A percentile compares a stretch with the other conserved stretches of the same genome.
phyloP scores from a whole-genome alignment of 1,140 invertebrate genomes.

The Aporrectodea caliginosa region DNA sequence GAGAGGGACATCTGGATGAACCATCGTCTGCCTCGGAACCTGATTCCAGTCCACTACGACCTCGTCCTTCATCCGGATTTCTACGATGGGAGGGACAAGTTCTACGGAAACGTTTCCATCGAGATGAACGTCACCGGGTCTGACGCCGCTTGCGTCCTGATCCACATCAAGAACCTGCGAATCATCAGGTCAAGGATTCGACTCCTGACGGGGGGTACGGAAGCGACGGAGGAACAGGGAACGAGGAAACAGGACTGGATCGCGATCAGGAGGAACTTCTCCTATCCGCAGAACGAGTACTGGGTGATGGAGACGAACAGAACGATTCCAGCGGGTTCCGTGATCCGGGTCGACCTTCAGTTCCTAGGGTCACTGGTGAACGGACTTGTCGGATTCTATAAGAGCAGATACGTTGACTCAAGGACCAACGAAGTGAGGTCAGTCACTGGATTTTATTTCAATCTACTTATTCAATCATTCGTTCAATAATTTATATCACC shows the following conservation, averaged over 20 bases:
- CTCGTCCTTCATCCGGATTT: constrained; percentile 69
- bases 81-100: constrained; percentile 39
- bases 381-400: background rate
- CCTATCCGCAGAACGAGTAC: background rate
- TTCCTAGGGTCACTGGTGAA: background rate
- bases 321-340: background rate
- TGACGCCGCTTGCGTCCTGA: constrained; percentile 49
- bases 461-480: too few species aligned
- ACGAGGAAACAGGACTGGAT: too few species aligned
- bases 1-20: constrained; percentile 42
- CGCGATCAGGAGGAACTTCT: background rate
- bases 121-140: constrained; percentile 42
- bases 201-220: background rate
- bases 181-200: constrained; percentile 39
- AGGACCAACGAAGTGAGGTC: background rate
- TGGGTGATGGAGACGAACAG: background rate
- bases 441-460: too few species aligned
- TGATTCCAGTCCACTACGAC: constrained; percentile 71
- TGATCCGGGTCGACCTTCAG: background rate
- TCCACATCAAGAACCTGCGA: constrained; percentile 53
- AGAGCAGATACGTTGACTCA: background rate
- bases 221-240: background rate
- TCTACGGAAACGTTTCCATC: constrained; percentile 49
- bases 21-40: constrained; percentile 63
- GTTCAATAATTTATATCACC: too few species aligned